Evolutionary conservation across 2,888 invertebrate genomes (phyloP).

Genomic region (Lampropteryx suffumata): DNA sequence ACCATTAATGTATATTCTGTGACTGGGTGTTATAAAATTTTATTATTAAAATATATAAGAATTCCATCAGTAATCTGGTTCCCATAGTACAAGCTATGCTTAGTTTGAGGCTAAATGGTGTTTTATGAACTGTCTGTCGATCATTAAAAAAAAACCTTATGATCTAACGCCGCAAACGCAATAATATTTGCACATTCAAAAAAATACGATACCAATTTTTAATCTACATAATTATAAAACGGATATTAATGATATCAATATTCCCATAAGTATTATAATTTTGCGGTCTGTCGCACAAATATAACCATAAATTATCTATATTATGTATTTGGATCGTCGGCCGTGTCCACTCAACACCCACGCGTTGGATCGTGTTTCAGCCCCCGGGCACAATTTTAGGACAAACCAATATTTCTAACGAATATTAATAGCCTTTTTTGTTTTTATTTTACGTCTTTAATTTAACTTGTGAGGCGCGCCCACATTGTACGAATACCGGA

Average conservation of each 20-base stretch:
- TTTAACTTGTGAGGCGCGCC: conserved; percentile 61
- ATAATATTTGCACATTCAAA: no score
- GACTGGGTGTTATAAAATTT: no score
- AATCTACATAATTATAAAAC: conserved; percentile 11
- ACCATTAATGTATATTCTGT: no score
- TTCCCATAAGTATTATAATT: conserved; percentile 51
- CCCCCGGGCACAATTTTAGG: conserved; percentile 80
- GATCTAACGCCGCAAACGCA: no score
- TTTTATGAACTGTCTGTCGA: no score
- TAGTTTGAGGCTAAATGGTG: no score
- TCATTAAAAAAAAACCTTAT: no score
- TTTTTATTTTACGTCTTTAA: conserved; percentile 65
- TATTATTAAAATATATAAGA: no score
- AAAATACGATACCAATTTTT: conserved; percentile 2
- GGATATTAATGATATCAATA: conserved; percentile 12
- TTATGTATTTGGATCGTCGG: conserved; percentile 53
- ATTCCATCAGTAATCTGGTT: no score
- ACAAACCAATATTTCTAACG: conserved; percentile 82
- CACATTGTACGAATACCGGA: conserved; percentile 59
- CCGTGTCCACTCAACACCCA: conserved; percentile 73
- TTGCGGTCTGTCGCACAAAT: conserved; percentile 52
- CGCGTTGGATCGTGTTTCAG: conserved; percentile 69
- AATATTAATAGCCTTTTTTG: conserved; percentile 78
- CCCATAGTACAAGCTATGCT: no score
- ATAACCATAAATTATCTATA: conserved; percentile 50